These are phyloP conservation scores for Barypeithes pellucidus DNA, from an alignment of 2,888 invertebrate species.

Conservation along the genomic window DNA sequence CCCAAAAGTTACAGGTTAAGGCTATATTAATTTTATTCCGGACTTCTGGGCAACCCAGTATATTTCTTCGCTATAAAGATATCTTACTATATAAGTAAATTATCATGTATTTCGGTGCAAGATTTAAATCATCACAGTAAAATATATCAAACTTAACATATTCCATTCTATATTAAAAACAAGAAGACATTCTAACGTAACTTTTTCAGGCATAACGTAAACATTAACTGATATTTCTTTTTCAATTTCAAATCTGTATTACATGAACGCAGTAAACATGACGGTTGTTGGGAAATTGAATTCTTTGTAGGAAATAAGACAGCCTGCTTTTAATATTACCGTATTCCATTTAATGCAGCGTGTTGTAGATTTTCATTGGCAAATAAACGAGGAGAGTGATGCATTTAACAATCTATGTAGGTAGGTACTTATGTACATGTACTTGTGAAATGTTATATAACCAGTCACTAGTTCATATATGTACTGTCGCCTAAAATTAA, in stretches of 20 bases:
- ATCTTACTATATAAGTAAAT: too few species aligned
- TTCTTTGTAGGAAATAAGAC: constrained; percentile 19
- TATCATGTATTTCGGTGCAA: too few species aligned
- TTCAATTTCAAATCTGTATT: constrained; percentile 22
- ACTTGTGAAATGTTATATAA: too few species aligned
- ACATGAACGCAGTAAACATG: constrained; percentile 41
- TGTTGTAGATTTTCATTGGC: not conserved
- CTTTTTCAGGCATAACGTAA: constrained; percentile 40
- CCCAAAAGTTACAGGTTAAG: too few species aligned
- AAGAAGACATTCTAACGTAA: constrained; percentile 35
- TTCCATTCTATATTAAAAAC: constrained; percentile 20
- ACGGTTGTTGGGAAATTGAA: constrained; percentile 35
- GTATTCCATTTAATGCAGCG: not conserved
- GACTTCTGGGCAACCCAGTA: too few species aligned
- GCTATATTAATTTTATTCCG: too few species aligned
- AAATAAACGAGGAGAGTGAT: not conserved
- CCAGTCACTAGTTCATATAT: too few species aligned
- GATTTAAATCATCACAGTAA: constrained; percentile 3
- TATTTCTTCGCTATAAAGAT: too few species aligned
- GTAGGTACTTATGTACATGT: too few species aligned
- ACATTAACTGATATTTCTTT: constrained; percentile 41
- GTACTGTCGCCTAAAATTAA: too few species aligned
- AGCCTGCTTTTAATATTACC: not conserved
- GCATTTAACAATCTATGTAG: too few species aligned
- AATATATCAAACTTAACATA: constrained; percentile 2